Percentiles rank a stretch among this genome's conserved stretches.
Conservation (phyloP, 2,888 invertebrate genomes). For the Scaptomyza tumidula region DNA sequence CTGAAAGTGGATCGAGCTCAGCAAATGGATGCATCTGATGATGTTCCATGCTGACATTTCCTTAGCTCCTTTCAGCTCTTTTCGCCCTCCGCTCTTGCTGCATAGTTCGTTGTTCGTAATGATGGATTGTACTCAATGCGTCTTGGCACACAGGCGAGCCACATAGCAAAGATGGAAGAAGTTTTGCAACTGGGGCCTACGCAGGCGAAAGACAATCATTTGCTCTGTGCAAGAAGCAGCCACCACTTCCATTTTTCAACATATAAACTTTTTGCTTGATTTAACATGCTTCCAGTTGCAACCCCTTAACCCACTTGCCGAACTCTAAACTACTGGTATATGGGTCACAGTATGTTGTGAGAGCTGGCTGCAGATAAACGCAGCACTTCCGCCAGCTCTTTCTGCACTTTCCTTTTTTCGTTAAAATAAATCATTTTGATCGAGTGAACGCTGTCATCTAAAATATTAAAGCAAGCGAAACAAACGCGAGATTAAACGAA, state of each 20-base stretch:
- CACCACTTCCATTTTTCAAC: constrained; percentile 54
- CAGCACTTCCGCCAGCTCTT: constrained; percentile 19
- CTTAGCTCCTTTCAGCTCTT: constrained; percentile 13
- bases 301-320: constrained; percentile 10
- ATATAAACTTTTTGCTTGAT: constrained; percentile 72
- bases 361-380: constrained; percentile 47
- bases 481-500: constrained; percentile 15
- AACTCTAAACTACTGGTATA: constrained; percentile 31
- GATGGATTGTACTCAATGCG: constrained; percentile 71
- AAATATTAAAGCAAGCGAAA: constrained; percentile 56
- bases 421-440: constrained; percentile 74
- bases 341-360: constrained; percentile 48
- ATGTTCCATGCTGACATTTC: constrained; percentile 22
- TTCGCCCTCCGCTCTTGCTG: constrained; percentile 1
- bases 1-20: constrained; percentile 48
- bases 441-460: constrained; percentile 57
- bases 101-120: constrained; percentile 46
- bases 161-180: constrained; percentile 50
- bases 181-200: constrained; percentile 68
- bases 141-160: constrained; percentile 50
- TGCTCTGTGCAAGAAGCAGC: constrained; percentile 26
- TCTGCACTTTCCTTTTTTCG: constrained; percentile 33
- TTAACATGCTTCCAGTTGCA: constrained; percentile 55
- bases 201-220: constrained; percentile 50
- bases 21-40: constrained; percentile 42